Base-by-base conservation (phyloP, 2,888 invertebrate species). In the Drosophila setosimentum region DNA sequence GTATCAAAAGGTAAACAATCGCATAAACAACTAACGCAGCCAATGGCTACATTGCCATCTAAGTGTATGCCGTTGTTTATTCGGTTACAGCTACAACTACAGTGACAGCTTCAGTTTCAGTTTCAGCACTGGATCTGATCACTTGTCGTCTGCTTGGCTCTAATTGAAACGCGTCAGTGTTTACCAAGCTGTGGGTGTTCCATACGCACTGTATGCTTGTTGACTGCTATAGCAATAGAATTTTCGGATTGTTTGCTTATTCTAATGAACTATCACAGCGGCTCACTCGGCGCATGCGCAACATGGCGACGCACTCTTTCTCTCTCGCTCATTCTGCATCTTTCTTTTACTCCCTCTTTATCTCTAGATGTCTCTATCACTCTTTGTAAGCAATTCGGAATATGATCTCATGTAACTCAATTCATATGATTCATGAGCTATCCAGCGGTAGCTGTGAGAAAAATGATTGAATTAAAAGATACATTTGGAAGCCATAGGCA, bases 391-490 rank as follows among this genome's bases (percentile, higher is more conserved):
- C 72, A 66, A 74, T 76, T 71, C 78, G 72, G 69, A 73, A 74
- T 75, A 78, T 85, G 89, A 85, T 87, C 87, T 89, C 85, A 88
- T 88, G 74, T 81, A 83, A 87, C 76, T 78, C 69, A 83, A 86
- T 81, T 86, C 81, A 79, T 70, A 81, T 87, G 82, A 83, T 83
- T 70, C 71, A 80, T 78, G 60, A 30, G 63, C 62, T 65, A 55
- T 69, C 60, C 73, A 65, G 63, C 66, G 71, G 68, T 69, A 69
- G 77, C 85, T 89, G 89, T 85, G 85, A 89, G 89, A 85, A 89
- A 89, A 85, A 85, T 82, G 78, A 87, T 85, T 87, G 75, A 87
- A 85, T 89, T 87, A 85, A 89, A 73, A 89, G 76, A 82, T 75
- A 80, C 50, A 67, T 40, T 32, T 49, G 10, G 13, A 29, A 29